Evolutionary conservation across 2,797 vertebrate genomes (phyloP), one percentile per base, ranked within the genome.

Genomic region (Molossus molossus): DNA sequence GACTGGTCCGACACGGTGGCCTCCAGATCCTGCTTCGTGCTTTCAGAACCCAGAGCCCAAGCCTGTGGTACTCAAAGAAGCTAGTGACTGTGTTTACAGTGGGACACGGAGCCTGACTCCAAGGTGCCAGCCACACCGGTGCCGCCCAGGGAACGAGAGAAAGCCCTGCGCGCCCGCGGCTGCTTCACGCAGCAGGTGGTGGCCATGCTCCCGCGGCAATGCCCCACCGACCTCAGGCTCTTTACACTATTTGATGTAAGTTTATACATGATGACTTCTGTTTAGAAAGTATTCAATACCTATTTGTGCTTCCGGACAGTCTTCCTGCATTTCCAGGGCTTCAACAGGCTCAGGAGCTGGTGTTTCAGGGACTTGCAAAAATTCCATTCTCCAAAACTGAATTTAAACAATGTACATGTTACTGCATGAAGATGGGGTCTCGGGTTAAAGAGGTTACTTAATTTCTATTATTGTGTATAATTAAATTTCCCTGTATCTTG

Each of bases 331-430:
- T 45, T 99, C 99, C 0, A 99, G 97, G 75, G 98, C 98, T 97
- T 99, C 99, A 1, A 98, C 97, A 1, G 99, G 99, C 96, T 99
- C 99, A 3, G 99, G 99, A 97, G 99, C 99, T 57, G 99, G 99
- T 33, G 99, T 99, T 98, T 99, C 99, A 73, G 99, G 99, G 94
- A 99, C 99, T 98, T 99, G 99, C 90, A 99, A 98, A 97, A 99
- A 99, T 97, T 99, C 99, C 99, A 99, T 99, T 95, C 99, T 99
- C 99, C 99, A 99, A 97, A 99, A 99, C 99, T 99, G 92, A 33
- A 87, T 73, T 73, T 45, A 83, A 84, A 45, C 11, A 57, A 70
- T 15, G 13, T 60, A 37, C 5, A 55, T 4, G 9, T 53, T 60
- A 75, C 17, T 7, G 17, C 67, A 37, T 83, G 37, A 72, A 79